Percentiles rank a stretch among this genome's conserved stretches.
Conservation (phyloP, 2,888 invertebrate species). For the Aporophyla nigra region DNA sequence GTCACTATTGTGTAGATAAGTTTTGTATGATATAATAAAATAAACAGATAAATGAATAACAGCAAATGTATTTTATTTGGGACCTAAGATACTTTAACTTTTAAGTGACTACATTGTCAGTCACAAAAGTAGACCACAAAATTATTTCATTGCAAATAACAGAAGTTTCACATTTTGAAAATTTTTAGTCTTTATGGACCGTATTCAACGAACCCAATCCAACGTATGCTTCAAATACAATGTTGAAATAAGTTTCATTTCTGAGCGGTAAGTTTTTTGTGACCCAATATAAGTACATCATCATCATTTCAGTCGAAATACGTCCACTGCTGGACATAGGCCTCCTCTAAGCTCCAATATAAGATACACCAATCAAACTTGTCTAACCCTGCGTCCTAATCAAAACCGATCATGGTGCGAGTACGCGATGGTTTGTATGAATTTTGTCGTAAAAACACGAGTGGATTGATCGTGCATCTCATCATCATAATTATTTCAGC, state of each 20-base stretch:
- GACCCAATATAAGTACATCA: no score
- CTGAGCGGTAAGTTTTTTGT: background rate
- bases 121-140: background rate
- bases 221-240: background rate
- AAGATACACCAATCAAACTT: no score
- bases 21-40: slow-evolving; percentile 66
- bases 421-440: no score
- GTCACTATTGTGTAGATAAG: slow-evolving; percentile 45
- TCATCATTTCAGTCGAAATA: no score
- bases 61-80: slow-evolving; percentile 33
- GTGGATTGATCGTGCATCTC: no score
- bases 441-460: no score
- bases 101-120: background rate
- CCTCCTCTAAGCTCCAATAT: no score
- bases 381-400: background rate
- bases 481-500: no score
- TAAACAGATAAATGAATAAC: slow-evolving; percentile 43
- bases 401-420: no score
- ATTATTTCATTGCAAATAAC: background rate
- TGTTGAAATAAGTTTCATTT: background rate
- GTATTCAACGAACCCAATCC: background rate
- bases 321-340: no score
- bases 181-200: background rate
- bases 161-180: background rate
- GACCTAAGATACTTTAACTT: background rate